phyloP scores from a whole-genome alignment of 2,888 invertebrate genomes.

The Volucella inanis region DNA sequence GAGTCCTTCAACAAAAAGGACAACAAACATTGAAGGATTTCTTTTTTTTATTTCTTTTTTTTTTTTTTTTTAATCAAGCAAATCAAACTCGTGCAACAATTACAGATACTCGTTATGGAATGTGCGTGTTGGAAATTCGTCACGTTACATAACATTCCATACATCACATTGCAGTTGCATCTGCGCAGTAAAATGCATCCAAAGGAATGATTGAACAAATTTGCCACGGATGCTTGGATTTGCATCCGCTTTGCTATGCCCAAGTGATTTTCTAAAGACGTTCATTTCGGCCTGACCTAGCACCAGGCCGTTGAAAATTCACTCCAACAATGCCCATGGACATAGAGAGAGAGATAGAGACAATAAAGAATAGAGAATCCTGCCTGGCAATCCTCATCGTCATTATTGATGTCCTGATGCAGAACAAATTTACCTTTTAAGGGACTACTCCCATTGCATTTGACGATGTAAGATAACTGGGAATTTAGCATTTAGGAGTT shows the following conservation, averaged over 20 bases:
- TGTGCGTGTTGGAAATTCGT: conserved; percentile 35
- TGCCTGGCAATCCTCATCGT: conserved; percentile 41
- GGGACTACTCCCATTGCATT: conserved; percentile 4
- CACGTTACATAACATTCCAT: not conserved
- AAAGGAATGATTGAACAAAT: conserved; percentile 50
- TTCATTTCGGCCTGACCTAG: conserved; percentile 40
- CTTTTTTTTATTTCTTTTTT: conserved; percentile 43
- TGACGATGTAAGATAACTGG: not conserved
- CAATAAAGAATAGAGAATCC: conserved; percentile 25
- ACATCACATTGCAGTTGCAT: conserved; percentile 32
- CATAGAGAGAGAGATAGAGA: not conserved
- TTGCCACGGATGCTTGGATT: conserved; percentile 70
- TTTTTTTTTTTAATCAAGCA: conserved; percentile 3
- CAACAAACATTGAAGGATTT: conserved; percentile 41
- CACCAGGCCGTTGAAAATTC: conserved; percentile 75
- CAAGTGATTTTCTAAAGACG: conserved; percentile 68
- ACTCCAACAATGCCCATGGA: conserved; percentile 38
- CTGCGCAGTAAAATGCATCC: conserved; percentile 41
- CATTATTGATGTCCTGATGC: conserved; percentile 71
- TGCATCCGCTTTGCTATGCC: conserved; percentile 72
- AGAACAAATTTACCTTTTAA: conserved; percentile 55
- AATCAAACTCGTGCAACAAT: conserved; percentile 60
- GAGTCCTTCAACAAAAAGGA: conserved; percentile 30
- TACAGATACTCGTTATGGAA: conserved; percentile 7
- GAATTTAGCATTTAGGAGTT: conserved; percentile 38